Percentiles rank a stretch among this genome's conserved stretches.
These are phyloP conservation scores for Grapholita molesta DNA, from an alignment of 1,140 invertebrate genomes.

Conservation along the genomic window DNA sequence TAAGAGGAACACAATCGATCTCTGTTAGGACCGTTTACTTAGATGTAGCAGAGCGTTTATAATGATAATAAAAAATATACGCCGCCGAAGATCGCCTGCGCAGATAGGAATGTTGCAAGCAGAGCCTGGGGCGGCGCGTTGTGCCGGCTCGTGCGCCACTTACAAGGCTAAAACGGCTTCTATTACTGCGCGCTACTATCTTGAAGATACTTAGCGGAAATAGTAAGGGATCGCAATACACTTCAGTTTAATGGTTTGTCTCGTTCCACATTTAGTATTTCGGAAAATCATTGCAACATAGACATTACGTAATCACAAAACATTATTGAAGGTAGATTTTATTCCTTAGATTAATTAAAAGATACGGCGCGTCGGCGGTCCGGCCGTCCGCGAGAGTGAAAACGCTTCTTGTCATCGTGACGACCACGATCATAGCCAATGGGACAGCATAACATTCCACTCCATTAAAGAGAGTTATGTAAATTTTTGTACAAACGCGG, in stretches of 20 bases:
- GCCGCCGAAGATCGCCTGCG: slow-evolving; percentile 30
- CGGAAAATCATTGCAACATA: background rate
- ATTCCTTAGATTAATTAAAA: slow-evolving; percentile 76
- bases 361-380: slow-evolving; percentile 49
- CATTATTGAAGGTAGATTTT: slow-evolving; percentile 69
- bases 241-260: background rate
- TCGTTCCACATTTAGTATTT: background rate
- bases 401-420: slow-evolving; percentile 56
- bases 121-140: slow-evolving; percentile 32
- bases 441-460: slow-evolving; percentile 27
- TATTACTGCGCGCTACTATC: background rate
- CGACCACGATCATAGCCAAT: slow-evolving; percentile 33
- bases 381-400: slow-evolving; percentile 59
- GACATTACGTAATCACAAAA: slow-evolving; percentile 45
- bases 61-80: slow-evolving; percentile 37
- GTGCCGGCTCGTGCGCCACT: slow-evolving; percentile 31
- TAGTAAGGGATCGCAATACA: background rate
- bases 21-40: slow-evolving; percentile 50
- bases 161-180: slow-evolving; percentile 21
- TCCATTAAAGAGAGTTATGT: background rate
- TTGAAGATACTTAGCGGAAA: background rate
- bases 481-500: slow-evolving; percentile 26
- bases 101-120: slow-evolving; percentile 38
- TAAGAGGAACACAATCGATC: slow-evolving; percentile 55
- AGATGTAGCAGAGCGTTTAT: slow-evolving; percentile 38